Conservation (phyloP, 2,113 vertebrate species). For the Actenoides hombroni region DNA sequence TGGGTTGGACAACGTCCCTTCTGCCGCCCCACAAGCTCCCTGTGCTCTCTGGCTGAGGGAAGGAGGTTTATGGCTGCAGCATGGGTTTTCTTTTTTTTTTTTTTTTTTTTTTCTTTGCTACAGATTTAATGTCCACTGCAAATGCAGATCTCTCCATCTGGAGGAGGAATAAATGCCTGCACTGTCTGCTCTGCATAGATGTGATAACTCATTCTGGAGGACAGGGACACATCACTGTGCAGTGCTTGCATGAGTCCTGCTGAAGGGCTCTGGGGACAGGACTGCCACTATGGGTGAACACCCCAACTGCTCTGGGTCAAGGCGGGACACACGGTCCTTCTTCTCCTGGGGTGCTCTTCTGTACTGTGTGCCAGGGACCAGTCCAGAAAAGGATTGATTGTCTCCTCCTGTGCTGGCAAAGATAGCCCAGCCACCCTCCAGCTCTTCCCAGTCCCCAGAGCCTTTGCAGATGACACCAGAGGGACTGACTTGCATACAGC, state of each 20-base stretch:
- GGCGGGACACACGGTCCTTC: neutral
- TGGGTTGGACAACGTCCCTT: neutral
- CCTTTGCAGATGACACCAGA: neutral
- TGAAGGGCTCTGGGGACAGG: neutral
- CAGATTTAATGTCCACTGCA: neutral
- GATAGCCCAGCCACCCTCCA: neutral
- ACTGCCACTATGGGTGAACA: fast-evolving
- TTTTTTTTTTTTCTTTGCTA: neutral
- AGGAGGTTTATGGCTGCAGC: neutral
- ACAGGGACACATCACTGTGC: neutral
- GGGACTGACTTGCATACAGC: neutral
- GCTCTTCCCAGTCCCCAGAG: neutral
- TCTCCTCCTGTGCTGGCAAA: neutral
- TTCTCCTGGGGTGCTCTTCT: neutral
- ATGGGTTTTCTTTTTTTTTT: neutral
- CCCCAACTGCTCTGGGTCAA: neutral
- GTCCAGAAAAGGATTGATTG: neutral
- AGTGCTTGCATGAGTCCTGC: neutral
- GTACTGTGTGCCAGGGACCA: neutral
- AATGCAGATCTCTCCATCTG: constrained; percentile 9
- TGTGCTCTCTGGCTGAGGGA: neutral
- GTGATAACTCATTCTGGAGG: neutral
- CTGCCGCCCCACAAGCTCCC: fast-evolving
- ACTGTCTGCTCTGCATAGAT: neutral
- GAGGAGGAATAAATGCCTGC: neutral